Base-by-base conservation (phyloP, 1,140 invertebrate species). In the Neodiprion fabricii region DNA sequence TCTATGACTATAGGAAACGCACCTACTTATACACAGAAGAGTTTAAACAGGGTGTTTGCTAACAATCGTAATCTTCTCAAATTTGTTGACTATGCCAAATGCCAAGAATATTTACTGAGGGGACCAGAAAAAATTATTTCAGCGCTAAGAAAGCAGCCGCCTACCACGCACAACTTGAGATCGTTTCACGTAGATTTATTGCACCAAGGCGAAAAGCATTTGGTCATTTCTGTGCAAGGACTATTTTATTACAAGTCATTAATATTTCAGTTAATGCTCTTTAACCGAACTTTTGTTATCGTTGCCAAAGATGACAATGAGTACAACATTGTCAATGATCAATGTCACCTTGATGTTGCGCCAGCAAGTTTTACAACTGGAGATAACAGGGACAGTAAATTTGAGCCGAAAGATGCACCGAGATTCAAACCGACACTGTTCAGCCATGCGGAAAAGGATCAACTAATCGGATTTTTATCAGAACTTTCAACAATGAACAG, bases 71-170 rank as follows among this genome's bases (percentile, higher is more conserved):
- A 89, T 79, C 76, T 88, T 61, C 70, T 88, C 8, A 89, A 89
- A 75, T 87, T 85, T 70, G 86, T 85, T 0, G 87, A 89, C 65
- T 89, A 88, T 67, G 87, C 87, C 0, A 87, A 88, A 48, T 87
- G 85, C 48, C 80, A 86, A n/a, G 86, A 89, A 70, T 86, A 81
- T 72, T 71, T 89, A 5, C 73, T 89, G 7, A 75, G 75, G 4
- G 87, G 87, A 9, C 84, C 87, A 9, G 86, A 87, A 14, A 85
- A 83, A 71, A 89, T 89, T 65, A 85, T 89, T 21, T 77, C 79
- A 7, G 77, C 78, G 0, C 72, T 89, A 0, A 78, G 80, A 71
- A 78, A 74, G 14, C 82, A 88, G 67, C 86, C 87, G 10, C 74
- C 82, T 2, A 89, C 87, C 0, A 71, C 75, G 74, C 87, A 88